Evolutionary conservation across 2,797 vertebrate genomes (phyloP).

Genomic region (Bufotes viridis): DNA sequence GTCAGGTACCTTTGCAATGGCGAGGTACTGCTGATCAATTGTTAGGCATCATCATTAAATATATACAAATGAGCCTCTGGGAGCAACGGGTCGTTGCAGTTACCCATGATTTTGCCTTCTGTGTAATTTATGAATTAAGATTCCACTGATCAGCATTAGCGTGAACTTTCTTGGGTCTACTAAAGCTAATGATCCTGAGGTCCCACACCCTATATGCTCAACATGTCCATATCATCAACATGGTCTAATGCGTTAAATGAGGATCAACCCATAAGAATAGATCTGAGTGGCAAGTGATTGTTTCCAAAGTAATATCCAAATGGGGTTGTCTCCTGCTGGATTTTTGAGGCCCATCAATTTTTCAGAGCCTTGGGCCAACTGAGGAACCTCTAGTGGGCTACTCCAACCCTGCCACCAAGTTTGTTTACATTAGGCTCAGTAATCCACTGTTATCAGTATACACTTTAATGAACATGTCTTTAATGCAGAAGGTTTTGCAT

Average conservation of each 20-base stretch:
- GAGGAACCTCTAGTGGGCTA: background rate
- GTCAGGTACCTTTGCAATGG: no score
- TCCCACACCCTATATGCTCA: background rate
- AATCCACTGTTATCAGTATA: conserved; percentile 8
- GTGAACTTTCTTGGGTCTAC: background rate
- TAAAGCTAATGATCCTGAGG: background rate
- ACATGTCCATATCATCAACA: background rate
- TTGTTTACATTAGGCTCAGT: conserved; percentile 16
- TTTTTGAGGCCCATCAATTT: background rate
- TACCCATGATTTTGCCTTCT: no score
- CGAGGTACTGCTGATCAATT: no score
- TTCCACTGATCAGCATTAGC: no score
- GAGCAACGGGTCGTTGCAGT: no score
- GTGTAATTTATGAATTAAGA: no score
- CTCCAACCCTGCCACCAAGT: background rate
- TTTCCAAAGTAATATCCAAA: background rate
- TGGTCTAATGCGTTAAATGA: background rate
- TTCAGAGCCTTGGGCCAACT: background rate
- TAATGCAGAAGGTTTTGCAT: background rate
- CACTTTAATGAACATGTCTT: background rate
- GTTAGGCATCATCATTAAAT: no score
- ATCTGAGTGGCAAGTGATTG: background rate
- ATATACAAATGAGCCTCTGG: no score
- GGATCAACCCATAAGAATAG: background rate
- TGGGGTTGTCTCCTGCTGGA: background rate